Evolutionary conservation across 2,113 vertebrate species (phyloP).

Genomic region (Probosciger aterrimus): DNA sequence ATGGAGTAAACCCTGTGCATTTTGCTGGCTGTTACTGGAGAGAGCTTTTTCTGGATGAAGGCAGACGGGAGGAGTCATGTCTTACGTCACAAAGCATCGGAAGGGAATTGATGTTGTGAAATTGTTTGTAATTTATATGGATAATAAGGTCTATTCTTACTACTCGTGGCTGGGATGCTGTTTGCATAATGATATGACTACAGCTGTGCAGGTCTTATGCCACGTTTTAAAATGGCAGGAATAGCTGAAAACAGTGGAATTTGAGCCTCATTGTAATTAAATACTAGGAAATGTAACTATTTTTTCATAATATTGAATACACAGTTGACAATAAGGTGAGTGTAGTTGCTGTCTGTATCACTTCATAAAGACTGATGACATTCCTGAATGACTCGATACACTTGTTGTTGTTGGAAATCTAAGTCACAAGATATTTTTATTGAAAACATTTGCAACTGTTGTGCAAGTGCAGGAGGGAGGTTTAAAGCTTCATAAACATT

Average conservation of each 20-base stretch:
- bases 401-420: background rate
- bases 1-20: background rate
- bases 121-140: fast-evolving
- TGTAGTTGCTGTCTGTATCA: background rate
- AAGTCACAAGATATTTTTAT: background rate
- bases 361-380: background rate
- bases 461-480: background rate
- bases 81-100: fast-evolving
- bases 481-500: slow-evolving; percentile 14
- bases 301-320: background rate
- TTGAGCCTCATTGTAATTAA: background rate
- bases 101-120: background rate
- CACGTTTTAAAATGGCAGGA: background rate
- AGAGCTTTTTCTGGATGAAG: background rate
- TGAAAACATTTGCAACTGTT: background rate
- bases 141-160: background rate
- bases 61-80: background rate
- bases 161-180: background rate
- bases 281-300: background rate
- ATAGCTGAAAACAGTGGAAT: background rate
- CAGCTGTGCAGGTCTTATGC: background rate
- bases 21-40: background rate
- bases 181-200: background rate
- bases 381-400: background rate
- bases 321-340: background rate